Conservation (phyloP, 2,888 invertebrate genomes). For the Platynereis dumerilii region DNA sequence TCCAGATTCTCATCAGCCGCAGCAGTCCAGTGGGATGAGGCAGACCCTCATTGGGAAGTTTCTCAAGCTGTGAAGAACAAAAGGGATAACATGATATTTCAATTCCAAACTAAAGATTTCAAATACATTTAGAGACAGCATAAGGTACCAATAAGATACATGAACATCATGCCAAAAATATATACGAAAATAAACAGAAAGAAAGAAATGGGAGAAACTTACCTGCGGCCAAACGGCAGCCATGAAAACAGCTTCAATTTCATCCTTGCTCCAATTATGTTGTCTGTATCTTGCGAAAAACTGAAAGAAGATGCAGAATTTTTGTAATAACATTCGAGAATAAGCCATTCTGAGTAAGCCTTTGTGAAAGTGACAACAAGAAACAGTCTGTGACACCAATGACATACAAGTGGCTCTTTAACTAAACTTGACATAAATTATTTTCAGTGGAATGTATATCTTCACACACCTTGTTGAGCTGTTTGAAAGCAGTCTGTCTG, state of each 20-base stretch:
- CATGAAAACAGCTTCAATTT: conserved; percentile 78
- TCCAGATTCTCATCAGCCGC: conserved; percentile 82
- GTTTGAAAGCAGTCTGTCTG: conserved; percentile 46
- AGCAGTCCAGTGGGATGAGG: conserved; percentile 83
- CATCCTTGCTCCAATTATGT: conserved; percentile 75
- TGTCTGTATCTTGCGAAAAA: conserved; percentile 82
- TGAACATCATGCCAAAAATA: too few relatives aligned
- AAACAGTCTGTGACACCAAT: too few relatives aligned
- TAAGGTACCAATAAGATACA: neutral
- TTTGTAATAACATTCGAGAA: too few relatives aligned
- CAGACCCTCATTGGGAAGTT: conserved; percentile 80
- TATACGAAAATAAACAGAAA: too few relatives aligned
- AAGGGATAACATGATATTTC: neutral
- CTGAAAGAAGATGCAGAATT: conserved; percentile 62
- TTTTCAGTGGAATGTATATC: too few relatives aligned
- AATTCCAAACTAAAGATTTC: too few relatives aligned
- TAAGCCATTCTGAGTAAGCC: too few relatives aligned
- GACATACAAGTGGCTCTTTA: too few relatives aligned
- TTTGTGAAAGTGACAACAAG: too few relatives aligned
- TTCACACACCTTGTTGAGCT: neutral
- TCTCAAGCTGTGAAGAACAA: conserved; percentile 62
- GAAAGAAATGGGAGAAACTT: conserved; percentile 18
- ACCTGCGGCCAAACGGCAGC: conserved; percentile 83
- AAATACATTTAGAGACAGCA: too few relatives aligned
- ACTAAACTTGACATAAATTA: too few relatives aligned